phyloP scores from a whole-genome alignment of 2,888 invertebrate genomes.

The Pantelozetes paolii region DNA sequence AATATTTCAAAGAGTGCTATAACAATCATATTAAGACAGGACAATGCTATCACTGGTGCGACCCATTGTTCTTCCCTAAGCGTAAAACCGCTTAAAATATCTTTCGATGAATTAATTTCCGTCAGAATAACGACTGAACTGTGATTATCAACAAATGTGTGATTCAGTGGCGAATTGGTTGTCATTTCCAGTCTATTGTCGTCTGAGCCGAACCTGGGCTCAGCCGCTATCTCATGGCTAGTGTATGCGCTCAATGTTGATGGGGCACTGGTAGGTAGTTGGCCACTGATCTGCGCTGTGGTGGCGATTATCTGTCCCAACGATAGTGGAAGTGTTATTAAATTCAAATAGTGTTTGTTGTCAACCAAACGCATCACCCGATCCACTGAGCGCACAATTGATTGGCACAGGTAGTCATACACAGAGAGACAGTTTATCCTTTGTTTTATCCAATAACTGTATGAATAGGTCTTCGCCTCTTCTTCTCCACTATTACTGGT shows the following conservation, averaged over 20 bases:
- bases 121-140: constrained; percentile 21
- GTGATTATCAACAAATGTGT: constrained; percentile 20
- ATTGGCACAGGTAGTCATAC: neutral
- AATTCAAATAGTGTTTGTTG: constrained; percentile 20
- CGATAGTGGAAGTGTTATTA: constrained; percentile 29
- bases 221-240: constrained; percentile 11
- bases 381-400: neutral
- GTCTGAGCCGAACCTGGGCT: constrained; percentile 2
- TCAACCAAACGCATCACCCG: constrained; percentile 20
- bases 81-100: constrained; percentile 32
- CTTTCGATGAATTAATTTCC: constrained; percentile 19
- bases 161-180: constrained; percentile 16
- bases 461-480: neutral
- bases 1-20: constrained; percentile 80
- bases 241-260: neutral
- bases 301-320: constrained; percentile 16
- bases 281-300: neutral
- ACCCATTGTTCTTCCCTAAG: constrained; percentile 71
- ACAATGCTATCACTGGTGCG: constrained; percentile 76
- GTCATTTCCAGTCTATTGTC: constrained; percentile 21
- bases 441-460: too few relatives aligned
- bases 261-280: neutral
- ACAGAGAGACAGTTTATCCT: neutral
- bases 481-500: neutral
- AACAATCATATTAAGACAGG: constrained; percentile 74